Conservation (phyloP, 1,140 invertebrate genomes). For the Pseudomyrmex concolor region DNA sequence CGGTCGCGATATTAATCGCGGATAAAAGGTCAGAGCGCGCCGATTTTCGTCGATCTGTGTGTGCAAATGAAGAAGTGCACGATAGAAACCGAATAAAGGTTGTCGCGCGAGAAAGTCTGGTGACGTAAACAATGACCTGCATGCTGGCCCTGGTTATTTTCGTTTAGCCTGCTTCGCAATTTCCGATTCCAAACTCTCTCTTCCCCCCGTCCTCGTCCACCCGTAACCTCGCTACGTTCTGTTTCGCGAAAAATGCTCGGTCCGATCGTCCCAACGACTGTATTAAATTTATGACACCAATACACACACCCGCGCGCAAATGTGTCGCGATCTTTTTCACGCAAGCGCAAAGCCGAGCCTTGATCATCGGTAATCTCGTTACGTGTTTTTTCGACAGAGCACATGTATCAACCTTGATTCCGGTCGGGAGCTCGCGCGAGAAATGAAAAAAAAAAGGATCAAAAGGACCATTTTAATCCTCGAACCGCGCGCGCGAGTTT, state of each 20-base stretch:
- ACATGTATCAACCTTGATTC: background rate
- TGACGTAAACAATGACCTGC: constrained; percentile 69
- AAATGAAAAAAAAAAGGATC: background rate
- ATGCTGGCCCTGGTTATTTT: constrained; percentile 59
- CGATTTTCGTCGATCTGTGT: constrained; percentile 32
- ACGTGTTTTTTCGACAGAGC: background rate
- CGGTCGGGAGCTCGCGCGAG: background rate
- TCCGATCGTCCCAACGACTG: background rate
- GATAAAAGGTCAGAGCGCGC: background rate
- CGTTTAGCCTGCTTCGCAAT: constrained; percentile 52
- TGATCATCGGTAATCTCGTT: constrained; percentile 15
- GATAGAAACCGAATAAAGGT: constrained; percentile 50
- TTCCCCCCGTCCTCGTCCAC: too few species aligned
- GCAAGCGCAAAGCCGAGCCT: constrained; percentile 1
- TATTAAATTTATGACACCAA: constrained; percentile 26
- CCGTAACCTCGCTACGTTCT: background rate
- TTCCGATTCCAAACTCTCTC: constrained; percentile 37
- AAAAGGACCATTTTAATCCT: background rate
- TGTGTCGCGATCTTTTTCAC: background rate
- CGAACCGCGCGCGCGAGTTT: background rate
- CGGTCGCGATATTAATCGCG: background rate
- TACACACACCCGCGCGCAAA: background rate
- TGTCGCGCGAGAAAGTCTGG: constrained; percentile 17
- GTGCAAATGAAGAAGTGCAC: constrained; percentile 48
- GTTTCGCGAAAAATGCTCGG: constrained; percentile 43